Evolutionary conservation across 2,113 vertebrate genomes (phyloP).

Genomic region (Semicossyphus pulcher): DNA sequence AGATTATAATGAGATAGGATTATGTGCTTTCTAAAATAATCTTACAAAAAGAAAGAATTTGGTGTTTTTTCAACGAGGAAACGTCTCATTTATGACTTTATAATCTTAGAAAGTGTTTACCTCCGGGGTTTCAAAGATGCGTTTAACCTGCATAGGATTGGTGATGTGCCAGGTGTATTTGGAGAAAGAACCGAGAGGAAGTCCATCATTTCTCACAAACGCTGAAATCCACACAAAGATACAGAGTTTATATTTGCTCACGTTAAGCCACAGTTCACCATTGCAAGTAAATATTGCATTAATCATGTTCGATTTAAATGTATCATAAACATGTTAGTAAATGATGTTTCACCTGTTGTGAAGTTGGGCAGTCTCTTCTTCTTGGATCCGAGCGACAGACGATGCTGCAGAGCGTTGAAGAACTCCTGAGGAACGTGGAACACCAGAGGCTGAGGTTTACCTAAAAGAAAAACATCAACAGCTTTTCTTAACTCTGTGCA

Average conservation of each 20-base stretch:
- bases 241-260: no score
- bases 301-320: no score
- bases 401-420: conserved; percentile 92
- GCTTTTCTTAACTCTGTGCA: no score
- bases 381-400: conserved; percentile 89
- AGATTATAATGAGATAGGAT: no score
- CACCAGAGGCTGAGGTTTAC: conserved; percentile 90
- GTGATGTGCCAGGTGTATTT: conserved; percentile 96
- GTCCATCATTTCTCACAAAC: conserved; percentile 87
- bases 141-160: conserved; percentile 90
- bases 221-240: conserved; percentile 73
- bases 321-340: no score
- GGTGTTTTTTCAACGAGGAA: no score
- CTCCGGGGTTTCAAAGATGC: conserved; percentile 93
- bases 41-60: no score
- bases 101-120: conserved; percentile 71
- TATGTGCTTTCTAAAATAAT: no score
- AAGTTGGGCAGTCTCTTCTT: conserved; percentile 94
- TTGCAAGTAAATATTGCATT: no score
- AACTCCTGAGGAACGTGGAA: conserved; percentile 94
- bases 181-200: conserved; percentile 89
- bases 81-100: no score
- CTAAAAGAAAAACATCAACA: conserved; percentile 67
- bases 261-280: no score
- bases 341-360: conserved; percentile 84